phyloP scores from a whole-genome alignment of 2,888 invertebrate species.

The Platypus cylindrus region DNA sequence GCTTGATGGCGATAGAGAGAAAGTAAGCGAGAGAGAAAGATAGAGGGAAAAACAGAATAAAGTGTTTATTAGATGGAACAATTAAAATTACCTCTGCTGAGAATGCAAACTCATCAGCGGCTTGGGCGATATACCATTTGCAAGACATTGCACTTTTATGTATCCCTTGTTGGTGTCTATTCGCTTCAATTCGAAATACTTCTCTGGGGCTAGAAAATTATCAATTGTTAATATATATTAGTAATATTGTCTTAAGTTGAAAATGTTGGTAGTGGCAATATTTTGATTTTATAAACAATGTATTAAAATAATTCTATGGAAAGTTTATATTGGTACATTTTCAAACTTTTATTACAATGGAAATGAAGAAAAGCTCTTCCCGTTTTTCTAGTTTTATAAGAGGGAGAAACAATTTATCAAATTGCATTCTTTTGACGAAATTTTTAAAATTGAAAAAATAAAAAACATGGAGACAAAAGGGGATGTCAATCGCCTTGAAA shows the following conservation, averaged over 20 bases:
- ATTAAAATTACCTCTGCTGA: slow-evolving; percentile 24
- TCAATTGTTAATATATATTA: too few species aligned
- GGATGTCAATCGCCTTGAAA: too few species aligned
- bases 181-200: slow-evolving; percentile 24
- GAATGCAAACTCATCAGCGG: slow-evolving; percentile 28
- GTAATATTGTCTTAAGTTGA: not conserved
- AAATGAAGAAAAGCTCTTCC: too few species aligned
- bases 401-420: too few species aligned
- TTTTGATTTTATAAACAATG: not conserved
- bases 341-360: too few species aligned
- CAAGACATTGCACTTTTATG: slow-evolving; percentile 29
- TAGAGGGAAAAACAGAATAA: too few species aligned
- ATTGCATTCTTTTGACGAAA: too few species aligned
- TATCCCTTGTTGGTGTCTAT: slow-evolving; percentile 24
- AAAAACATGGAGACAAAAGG: too few species aligned
- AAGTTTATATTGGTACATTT: too few species aligned
- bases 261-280: slow-evolving; percentile 1
- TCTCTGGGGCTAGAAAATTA: slow-evolving; percentile 26
- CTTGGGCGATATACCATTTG: slow-evolving; percentile 29
- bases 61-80: slow-evolving; percentile 13
- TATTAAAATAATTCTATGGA: not conserved
- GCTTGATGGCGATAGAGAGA: slow-evolving; percentile 10
- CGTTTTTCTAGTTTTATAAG: too few species aligned
- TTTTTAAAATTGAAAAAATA: too few species aligned
- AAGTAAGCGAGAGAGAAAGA: too few species aligned